Evolutionary conservation across 2,888 invertebrate species (phyloP).

Genomic region (Prosapia bicincta): DNA sequence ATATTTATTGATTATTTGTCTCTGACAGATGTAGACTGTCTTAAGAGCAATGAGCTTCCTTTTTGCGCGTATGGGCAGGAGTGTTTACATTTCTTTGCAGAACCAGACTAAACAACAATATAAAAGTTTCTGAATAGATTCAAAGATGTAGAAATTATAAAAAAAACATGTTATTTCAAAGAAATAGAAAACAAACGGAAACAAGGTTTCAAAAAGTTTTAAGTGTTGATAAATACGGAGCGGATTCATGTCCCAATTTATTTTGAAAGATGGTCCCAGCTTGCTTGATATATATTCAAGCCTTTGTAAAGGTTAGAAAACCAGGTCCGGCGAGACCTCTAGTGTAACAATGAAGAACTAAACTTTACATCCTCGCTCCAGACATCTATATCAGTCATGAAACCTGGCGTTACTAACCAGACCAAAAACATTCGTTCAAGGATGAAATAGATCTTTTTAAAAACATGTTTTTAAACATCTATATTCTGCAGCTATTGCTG

Average conservation of each 20-base stretch:
- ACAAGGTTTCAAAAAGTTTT: no score
- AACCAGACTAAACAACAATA: no score
- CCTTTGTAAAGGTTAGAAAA: neutral
- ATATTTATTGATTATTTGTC: no score
- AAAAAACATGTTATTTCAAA: no score
- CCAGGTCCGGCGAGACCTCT: neutral
- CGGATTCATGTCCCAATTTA: neutral
- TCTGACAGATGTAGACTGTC: no score
- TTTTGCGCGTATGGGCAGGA: no score
- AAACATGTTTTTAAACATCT: neutral
- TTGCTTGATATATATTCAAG: neutral
- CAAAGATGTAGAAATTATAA: no score
- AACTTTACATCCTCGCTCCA: slow-evolving; percentile 1
- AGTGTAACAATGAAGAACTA: neutral
- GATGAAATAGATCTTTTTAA: neutral
- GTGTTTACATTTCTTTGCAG: no score
- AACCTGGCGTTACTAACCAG: neutral
- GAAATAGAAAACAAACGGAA: no score
- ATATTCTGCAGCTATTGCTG: neutral
- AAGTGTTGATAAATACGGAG: neutral
- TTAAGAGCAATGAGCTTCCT: no score
- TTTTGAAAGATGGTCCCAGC: neutral
- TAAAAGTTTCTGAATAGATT: no score
- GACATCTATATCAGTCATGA: slow-evolving; percentile 25
- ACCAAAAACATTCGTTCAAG: slow-evolving; percentile 10